phyloP scores from a whole-genome alignment of 2,113 vertebrate genomes.

The Petromus typicus region DNA sequence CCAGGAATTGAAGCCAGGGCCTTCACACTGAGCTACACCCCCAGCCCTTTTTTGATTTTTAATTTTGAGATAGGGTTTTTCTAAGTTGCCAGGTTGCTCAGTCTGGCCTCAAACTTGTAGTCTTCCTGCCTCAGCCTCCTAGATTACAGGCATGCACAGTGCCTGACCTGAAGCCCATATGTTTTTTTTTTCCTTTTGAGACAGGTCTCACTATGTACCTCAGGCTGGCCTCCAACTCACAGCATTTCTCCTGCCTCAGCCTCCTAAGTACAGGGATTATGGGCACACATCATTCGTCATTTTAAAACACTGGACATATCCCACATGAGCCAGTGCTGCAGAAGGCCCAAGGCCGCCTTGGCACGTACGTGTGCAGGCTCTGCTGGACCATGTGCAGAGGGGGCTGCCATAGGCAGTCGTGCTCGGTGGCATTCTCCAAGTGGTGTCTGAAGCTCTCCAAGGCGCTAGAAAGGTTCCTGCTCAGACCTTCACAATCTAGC shows the following conservation, averaged over 20 bases:
- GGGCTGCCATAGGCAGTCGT: constrained; percentile 76
- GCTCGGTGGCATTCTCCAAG: constrained; percentile 29
- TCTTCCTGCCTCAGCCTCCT: no score
- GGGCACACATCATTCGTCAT: neutral
- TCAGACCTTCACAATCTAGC: constrained; percentile 73
- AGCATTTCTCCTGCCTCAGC: neutral
- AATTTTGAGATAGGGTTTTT: no score
- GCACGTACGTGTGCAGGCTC: constrained; percentile 50
- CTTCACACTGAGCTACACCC: neutral
- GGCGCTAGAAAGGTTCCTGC: constrained; percentile 58
- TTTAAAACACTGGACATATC: neutral
- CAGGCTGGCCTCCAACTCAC: neutral
- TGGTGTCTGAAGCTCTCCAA: constrained; percentile 54
- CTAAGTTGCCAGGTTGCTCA: no score
- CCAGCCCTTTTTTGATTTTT: no score
- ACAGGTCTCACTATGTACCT: no score
- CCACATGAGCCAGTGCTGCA: neutral
- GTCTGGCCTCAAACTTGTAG: no score
- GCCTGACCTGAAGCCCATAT: no score
- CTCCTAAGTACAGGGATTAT: neutral
- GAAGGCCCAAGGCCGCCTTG: rapidly evolving
- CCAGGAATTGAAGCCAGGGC: neutral
- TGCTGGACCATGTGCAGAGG: neutral
- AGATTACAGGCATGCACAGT: no score
- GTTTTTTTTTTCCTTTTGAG: no score